Evolutionary conservation across 2,113 vertebrate genomes (phyloP), one percentile per base, ranked within the genome.

Genomic region (Chloroceryle aenea): DNA sequence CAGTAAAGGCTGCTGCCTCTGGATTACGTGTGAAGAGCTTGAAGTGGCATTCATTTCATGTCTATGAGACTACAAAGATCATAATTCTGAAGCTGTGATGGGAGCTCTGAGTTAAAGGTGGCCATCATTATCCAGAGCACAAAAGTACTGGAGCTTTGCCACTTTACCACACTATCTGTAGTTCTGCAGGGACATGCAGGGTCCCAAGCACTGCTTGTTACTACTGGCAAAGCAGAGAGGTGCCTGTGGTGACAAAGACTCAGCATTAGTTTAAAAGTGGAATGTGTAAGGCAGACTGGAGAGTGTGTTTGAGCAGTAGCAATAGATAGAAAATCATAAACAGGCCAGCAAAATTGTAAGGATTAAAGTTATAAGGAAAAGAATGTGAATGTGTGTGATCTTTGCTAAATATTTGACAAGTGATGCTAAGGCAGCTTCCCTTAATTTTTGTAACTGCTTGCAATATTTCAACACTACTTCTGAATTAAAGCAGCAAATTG

Each of bases 81-180:
- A 2, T 34, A 45, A 12, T 42, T 63, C 68, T 81, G 52, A 62
- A 69, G 32, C 22, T 95, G n/a, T 90, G 58, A 29, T 64, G 26
- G 13, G 32, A 82, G 8, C 27, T 89, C 19, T 62, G 38, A 73
- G 36, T 52, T 56, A 29, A 56, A 71, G 34, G 40, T 88, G 50
- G 40, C 12, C 4, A 32, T 12, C 14, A 9, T 71, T 42, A 36
- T 27, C 42, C 12, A 83, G 32, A 69, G 14, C 3, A 13, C 48
- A 27, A 52, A 61, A 73, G 10, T 12, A 13, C 32, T 63, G 50
- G 10, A 0, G 7, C 73, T 34, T 79, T 88, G 68, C n/a, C 38
- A 29, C 0, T 0, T 43, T 77, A 21, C 12, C 12, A 4, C 20
- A 45, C 62, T 21, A 52, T 27, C 63, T 69, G 34, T 78, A 8